Evolutionary conservation across 2,113 vertebrate genomes (phyloP), one percentile per base, ranked within the genome.

Genomic region (Onychostoma macrolepis): DNA sequence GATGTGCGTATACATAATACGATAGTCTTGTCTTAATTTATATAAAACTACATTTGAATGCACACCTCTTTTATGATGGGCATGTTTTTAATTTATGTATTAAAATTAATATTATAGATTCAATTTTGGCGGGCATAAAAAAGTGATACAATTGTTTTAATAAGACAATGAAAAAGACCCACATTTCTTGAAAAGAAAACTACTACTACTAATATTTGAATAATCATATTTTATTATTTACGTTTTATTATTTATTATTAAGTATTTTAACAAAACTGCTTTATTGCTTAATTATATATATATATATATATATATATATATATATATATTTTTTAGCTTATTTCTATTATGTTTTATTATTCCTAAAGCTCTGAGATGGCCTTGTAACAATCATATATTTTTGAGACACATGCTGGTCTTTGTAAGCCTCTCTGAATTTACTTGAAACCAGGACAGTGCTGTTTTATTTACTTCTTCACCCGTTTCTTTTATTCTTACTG

Each of bases 401-500:
- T 41, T 74, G 69, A n/a, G 36, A 41, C 2, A 6, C 36, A 74
- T 41, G 71, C 36, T n/a, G 71, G 24, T 74, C 71, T 74, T 74
- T 41, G 10, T 41, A n/a, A 41, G 36, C 36, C 71, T 74, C 19
- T 71, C 36, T 41, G 36, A 74, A 74, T 41, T 72, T 4, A 41
- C 21, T 24, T 41, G 36, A n/a, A 74, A 74, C 21, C 36, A 41
- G 19, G 36, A 6, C 26, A 90, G 85, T 63, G 75, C 80, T 67
- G 89, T 72, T 85, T 89, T 85, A 83, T 88, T 83, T 17, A 76
- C 45, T 67, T 80, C 38, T 50, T 48, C 26, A 24, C 43, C 43
- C n/a, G 7, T 17, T 76, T 43, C 1, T 86, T 43, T 74, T 81
- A 19, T 81, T 71, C 53, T 65, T 48, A 38, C n/a, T n/a, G 30